phyloP scores from a whole-genome alignment of 2,888 invertebrate species.

The Petrolisthes cinctipes region DNA sequence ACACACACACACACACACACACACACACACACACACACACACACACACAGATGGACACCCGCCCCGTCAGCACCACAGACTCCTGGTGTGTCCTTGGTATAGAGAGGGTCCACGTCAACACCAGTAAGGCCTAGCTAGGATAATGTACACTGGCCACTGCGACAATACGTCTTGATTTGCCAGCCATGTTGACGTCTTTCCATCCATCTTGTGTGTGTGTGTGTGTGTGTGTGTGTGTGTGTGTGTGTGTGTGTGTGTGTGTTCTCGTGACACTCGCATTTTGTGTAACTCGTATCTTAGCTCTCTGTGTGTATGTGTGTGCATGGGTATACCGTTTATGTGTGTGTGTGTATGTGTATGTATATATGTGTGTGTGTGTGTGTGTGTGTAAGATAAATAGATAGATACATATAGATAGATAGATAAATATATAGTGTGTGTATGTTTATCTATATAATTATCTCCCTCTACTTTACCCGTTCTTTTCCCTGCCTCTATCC shows the following conservation, averaged over 20 bases:
- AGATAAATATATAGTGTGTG: neutral
- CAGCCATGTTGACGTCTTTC: neutral
- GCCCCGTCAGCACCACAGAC: too few relatives aligned
- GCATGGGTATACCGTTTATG: too few relatives aligned
- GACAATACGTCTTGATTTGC: neutral
- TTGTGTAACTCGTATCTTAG: too few relatives aligned
- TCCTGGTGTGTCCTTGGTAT: too few relatives aligned
- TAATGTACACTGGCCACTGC: neutral
- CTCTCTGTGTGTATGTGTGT: too few relatives aligned
- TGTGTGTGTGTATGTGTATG: too few relatives aligned
- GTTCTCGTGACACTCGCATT: neutral
- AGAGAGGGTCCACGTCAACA: too few relatives aligned
- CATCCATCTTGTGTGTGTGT: neutral
- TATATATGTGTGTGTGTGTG: too few relatives aligned
- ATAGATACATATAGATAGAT: neutral
- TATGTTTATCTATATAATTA: neutral
- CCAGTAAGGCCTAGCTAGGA: neutral
- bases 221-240: constrained; percentile 3
- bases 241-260: constrained; percentile 12
- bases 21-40: too few relatives aligned
- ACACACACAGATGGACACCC: too few relatives aligned
- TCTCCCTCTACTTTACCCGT: neutral
- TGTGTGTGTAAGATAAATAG: too few relatives aligned
- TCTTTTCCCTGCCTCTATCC: neutral
- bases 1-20: too few relatives aligned